phyloP scores from a whole-genome alignment of 2,888 invertebrate species.

The Latheticus oryzae region DNA sequence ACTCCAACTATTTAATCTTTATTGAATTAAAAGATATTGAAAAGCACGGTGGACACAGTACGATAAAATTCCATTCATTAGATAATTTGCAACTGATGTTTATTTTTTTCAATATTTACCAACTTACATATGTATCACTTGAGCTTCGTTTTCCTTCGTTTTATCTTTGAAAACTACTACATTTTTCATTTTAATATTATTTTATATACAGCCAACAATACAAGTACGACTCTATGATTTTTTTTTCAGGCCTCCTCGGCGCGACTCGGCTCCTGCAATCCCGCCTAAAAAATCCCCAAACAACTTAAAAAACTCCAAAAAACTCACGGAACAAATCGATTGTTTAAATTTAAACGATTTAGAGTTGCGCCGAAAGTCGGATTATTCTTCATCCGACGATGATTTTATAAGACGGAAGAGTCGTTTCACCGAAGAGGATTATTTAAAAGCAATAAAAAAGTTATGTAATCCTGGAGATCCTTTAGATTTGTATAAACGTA shows the following conservation, averaged over 20 bases:
- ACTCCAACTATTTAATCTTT: no score
- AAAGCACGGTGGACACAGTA: no score
- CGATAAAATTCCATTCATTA: no score
- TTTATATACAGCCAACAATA: no score
- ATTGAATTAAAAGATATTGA: no score
- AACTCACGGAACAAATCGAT: conserved; percentile 63
- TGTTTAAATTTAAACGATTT: conserved; percentile 62
- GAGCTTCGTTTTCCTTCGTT: no score
- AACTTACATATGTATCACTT: no score
- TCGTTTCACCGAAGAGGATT: conserved; percentile 77
- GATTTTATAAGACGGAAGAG: conserved; percentile 64
- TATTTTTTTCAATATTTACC: no score
- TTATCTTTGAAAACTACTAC: no score
- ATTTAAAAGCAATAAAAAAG: conserved; percentile 75
- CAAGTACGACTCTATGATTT: no score
- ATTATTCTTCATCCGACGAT: conserved; percentile 52
- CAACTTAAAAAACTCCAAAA: conserved; percentile 57
- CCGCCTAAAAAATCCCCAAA: conserved; percentile 63
- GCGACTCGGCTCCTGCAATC: conserved; percentile 71
- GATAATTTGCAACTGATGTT: no score
- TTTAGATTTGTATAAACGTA: conserved; percentile 79
- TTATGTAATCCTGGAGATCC: conserved; percentile 90
- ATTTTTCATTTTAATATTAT: no score
- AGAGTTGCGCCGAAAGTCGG: conserved; percentile 61
- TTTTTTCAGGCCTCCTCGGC: conserved; percentile 48